Evolutionary conservation across 2,113 vertebrate genomes (phyloP).

Genomic region (Ondatra zibethicus): DNA sequence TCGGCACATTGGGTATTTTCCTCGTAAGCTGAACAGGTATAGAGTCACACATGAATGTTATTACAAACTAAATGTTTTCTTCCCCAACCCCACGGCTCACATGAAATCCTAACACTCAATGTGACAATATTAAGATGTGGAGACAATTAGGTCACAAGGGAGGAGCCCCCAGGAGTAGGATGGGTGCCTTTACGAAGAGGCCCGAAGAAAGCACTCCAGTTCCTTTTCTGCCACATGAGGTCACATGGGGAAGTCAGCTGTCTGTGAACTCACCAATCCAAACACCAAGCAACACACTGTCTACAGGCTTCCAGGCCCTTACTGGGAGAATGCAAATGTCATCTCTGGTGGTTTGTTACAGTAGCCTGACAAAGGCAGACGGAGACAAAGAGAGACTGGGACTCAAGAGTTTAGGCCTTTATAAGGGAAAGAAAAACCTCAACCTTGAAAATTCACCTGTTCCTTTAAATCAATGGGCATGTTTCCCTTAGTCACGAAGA

Average conservation of each 20-base stretch:
- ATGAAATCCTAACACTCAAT: not conserved
- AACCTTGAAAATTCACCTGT: not conserved
- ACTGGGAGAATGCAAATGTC: not conserved
- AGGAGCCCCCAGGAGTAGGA: not conserved
- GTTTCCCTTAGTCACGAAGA: not conserved
- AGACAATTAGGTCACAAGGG: not conserved
- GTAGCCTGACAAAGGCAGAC: too few relatives aligned
- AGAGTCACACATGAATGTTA: not conserved
- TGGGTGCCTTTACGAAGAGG: not conserved
- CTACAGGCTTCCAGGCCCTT: not conserved
- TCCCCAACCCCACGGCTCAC: not conserved
- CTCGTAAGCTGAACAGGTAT: not conserved
- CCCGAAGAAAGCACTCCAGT: not conserved
- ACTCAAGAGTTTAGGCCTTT: slow-evolving; percentile 1
- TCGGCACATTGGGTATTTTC: not conserved
- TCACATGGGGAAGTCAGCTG: not conserved
- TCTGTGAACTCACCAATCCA: not conserved
- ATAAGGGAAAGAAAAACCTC: not conserved
- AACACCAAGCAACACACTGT: not conserved
- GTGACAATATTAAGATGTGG: not conserved
- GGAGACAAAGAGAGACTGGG: too few relatives aligned
- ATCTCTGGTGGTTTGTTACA: not conserved
- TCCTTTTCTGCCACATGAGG: not conserved
- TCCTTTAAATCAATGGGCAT: not conserved
- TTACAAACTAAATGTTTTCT: not conserved